A percentile compares a stretch with the other conserved stretches of the same genome.
These are phyloP conservation scores for Melanogrammus aeglefinus DNA, from an alignment of 2,797 vertebrate genomes.

Conservation along the genomic window DNA sequence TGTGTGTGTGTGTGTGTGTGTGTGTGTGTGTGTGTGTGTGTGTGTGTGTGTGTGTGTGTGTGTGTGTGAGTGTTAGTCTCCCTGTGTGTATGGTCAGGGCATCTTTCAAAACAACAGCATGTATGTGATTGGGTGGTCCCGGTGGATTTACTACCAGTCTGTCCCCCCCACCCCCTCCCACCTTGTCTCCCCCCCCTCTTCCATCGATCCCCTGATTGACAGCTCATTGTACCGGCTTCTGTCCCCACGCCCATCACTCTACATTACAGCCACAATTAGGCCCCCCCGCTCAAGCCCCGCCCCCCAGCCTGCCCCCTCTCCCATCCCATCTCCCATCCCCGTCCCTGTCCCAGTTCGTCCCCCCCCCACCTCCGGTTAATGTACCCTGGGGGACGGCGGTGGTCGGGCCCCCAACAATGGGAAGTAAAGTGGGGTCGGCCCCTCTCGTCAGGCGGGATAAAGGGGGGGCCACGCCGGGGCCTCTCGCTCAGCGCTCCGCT, in stretches of 20 bases:
- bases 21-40: constrained; percentile 7
- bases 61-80: background rate
- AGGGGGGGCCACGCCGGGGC: constrained; percentile 11
- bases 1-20: background rate
- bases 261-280: constrained; percentile 4
- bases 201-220: constrained; percentile 45
- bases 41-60: background rate
- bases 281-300: background rate
- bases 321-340: constrained; percentile 29
- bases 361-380: background rate
- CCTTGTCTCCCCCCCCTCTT: background rate
- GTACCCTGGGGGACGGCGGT: too few species aligned
- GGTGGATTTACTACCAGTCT: constrained; percentile 42
- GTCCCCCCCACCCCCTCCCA: background rate
- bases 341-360: constrained; percentile 34
- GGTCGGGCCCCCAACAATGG: background rate
- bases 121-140: constrained; percentile 51
- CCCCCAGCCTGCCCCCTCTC: constrained; percentile 29
- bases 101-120: constrained; percentile 26
- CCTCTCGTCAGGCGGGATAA: constrained; percentile 21
- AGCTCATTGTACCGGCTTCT: constrained; percentile 28
- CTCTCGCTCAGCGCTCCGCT: background rate
- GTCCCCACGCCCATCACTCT: background rate
- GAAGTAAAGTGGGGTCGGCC: background rate
- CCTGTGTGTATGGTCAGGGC: constrained; percentile 35